Evolutionary conservation across 2,888 invertebrate species (phyloP).

Genomic region (Bugulina stolonifera): DNA sequence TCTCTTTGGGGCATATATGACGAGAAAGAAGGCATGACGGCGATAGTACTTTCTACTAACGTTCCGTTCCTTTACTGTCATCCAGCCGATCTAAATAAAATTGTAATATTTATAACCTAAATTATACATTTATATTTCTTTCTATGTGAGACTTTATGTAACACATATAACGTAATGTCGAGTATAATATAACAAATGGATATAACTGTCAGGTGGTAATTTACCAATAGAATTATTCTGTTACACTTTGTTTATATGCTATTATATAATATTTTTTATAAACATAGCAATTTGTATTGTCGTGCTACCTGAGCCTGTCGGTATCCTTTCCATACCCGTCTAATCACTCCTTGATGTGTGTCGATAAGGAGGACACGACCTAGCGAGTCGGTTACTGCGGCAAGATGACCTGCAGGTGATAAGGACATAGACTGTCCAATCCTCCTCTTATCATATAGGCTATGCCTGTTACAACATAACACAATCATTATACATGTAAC

Average conservation of each 20-base stretch:
- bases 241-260: no score
- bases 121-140: no score
- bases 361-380: slow-evolving; percentile 84
- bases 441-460: slow-evolving; percentile 72
- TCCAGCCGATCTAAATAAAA: slow-evolving; percentile 38
- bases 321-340: slow-evolving; percentile 91
- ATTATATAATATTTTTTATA: no score
- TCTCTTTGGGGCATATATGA: slow-evolving; percentile 86
- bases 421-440: slow-evolving; percentile 69
- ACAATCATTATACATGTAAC: no score
- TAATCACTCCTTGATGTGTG: slow-evolving; percentile 68
- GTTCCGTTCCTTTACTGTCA: slow-evolving; percentile 56
- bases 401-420: slow-evolving; percentile 68
- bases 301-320: slow-evolving; percentile 92
- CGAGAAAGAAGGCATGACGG: slow-evolving; percentile 65
- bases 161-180: no score
- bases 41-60: slow-evolving; percentile 21
- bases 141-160: no score
- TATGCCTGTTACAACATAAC: slow-evolving; percentile 60
- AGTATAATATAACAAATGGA: no score
- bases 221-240: no score
- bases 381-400: slow-evolving; percentile 75
- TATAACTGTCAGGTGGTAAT: no score
- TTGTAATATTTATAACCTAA: no score
- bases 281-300: no score